phyloP scores from a whole-genome alignment of 2,888 invertebrate species.

The Chrysolina haemoptera region DNA sequence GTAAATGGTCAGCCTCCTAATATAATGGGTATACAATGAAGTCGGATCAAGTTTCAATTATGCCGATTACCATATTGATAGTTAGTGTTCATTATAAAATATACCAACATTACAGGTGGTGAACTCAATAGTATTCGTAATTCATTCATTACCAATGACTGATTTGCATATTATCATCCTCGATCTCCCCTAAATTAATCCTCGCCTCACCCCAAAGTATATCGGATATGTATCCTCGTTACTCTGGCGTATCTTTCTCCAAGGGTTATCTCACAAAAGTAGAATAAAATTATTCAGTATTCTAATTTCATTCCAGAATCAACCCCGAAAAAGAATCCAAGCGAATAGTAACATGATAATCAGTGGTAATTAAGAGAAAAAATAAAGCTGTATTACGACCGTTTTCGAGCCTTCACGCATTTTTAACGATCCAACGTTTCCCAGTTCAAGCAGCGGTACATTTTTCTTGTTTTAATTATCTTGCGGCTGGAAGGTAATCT shows the following conservation, averaged over 20 bases:
- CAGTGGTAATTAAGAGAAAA: slow-evolving; percentile 14
- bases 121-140: neutral
- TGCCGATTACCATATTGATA: neutral
- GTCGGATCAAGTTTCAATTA: neutral
- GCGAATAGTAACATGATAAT: slow-evolving; percentile 18
- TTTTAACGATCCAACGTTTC: slow-evolving; percentile 14
- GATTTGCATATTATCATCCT: neutral
- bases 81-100: neutral
- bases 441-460: neutral
- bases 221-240: neutral
- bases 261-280: neutral
- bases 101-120: neutral
- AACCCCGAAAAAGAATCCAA: neutral
- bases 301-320: neutral
- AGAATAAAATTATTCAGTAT: neutral
- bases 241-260: neutral
- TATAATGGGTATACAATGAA: neutral
- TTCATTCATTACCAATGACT: neutral
- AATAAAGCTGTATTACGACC: slow-evolving; percentile 8
- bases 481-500: slow-evolving; percentile 1
- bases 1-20: too few relatives aligned
- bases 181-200: neutral
- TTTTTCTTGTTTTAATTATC: slow-evolving; percentile 19
- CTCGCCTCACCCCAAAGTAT: neutral
- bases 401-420: slow-evolving; percentile 1